Evolutionary conservation across 2,888 invertebrate genomes (phyloP), one percentile per base, ranked within the genome.

Genomic region (Orthosia incerta): DNA sequence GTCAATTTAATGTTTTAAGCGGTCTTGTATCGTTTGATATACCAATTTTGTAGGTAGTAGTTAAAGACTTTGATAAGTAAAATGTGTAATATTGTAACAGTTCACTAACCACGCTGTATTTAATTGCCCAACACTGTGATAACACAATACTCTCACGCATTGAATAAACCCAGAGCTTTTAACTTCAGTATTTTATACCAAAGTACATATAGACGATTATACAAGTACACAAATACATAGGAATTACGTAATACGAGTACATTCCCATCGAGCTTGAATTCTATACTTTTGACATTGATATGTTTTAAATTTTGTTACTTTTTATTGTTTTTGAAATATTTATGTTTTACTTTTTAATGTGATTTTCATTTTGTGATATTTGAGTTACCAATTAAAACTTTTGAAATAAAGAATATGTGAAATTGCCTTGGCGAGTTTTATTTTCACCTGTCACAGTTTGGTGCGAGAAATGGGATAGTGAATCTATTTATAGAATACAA

Each of bases 191-290:
- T 86, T 73, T 73, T 82, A 79, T 80, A 79, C 74, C 77, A 82
- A 83, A 86, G 69, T 88, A 82, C 85, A 85, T 77, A 39, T 89
- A 91, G 87, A 90, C 87, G 90, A 91, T 89, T 89, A 83, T 89
- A 89, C 79, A 80, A 83, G 82, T 86, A 87, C 82, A 71, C 81
- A 73, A 56, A 64, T 59, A 76, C 71, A 71, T 84, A 85, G 50
- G 76, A 86, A 77, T 79, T 81, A 77, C 77, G 75, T 85, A 83
- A 83, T 79, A 85, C 9, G 9, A 39, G 39, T 39, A 39, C 86
- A 86, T 88, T 88, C 85, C 89, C 88, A 93, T 88, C 92, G 94
- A 94, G 94, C 93, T 94, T 94, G 88, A 89, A 88, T 88, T 77
- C 80, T 80, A 78, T 81, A 81, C 70, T 84, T 84, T 79, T 84